A percentile compares a stretch with the other conserved stretches of the same genome.
These are phyloP conservation scores for Rhyacophila brunnea DNA, from an alignment of 1,140 invertebrate species.

Conservation along the genomic window DNA sequence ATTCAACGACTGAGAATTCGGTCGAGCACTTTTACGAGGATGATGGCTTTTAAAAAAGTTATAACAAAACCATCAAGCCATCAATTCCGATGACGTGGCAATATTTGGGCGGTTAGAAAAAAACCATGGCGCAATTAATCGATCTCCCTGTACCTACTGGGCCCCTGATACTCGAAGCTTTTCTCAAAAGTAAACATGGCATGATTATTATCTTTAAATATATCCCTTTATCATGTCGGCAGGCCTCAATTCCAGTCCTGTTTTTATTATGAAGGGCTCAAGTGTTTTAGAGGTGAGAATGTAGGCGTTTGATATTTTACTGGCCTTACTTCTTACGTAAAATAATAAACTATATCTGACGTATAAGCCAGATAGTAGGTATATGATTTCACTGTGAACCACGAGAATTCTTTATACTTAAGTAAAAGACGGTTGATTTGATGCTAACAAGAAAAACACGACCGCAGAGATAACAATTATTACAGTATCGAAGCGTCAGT, in stretches of 20 bases:
- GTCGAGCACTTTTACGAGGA: constrained; percentile 32
- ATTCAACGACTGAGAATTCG: constrained; percentile 5
- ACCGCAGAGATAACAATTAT: no score
- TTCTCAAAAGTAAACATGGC: constrained; percentile 32
- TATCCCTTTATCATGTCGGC: constrained; percentile 29
- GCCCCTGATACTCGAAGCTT: not conserved
- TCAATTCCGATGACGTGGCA: constrained; percentile 36
- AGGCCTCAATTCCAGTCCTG: constrained; percentile 3
- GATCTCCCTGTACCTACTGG: constrained; percentile 18
- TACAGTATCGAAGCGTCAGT: no score
- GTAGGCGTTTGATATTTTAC: constrained; percentile 4
- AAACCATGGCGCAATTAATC: constrained; percentile 31
- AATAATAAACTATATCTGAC: no score
- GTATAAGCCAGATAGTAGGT: no score
- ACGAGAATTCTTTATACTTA: no score
- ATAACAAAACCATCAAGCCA: constrained; percentile 35
- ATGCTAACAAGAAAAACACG: no score
- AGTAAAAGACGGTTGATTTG: no score
- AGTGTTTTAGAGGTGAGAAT: constrained; percentile 1
- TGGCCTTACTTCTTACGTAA: no score
- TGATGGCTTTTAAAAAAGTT: constrained; percentile 36
- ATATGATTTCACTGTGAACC: no score
- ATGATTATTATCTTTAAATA: constrained; percentile 35
- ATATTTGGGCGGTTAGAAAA: constrained; percentile 31
- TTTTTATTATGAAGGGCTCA: constrained; percentile 4